phyloP scores from a whole-genome alignment of 2,888 invertebrate genomes.

The Rotaria sp. region DNA sequence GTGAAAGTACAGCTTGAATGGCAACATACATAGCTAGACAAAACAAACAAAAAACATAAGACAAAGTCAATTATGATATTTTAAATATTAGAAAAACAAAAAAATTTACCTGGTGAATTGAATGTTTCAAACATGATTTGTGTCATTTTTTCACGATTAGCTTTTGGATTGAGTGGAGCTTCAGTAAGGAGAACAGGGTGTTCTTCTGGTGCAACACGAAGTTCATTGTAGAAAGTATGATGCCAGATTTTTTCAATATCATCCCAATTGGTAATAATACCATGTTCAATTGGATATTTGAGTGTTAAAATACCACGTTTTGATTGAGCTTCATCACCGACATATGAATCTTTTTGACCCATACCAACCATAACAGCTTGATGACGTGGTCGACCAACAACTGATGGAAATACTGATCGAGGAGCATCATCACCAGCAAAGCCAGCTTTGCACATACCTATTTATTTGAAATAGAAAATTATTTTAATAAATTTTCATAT shows the following conservation, averaged over 20 bases:
- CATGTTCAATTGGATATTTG: slow-evolving; percentile 51
- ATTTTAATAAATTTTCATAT: not conserved
- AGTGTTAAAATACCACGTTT: slow-evolving; percentile 52
- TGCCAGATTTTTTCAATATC: slow-evolving; percentile 55
- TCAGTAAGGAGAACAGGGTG: slow-evolving; percentile 79
- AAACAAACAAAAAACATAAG: slow-evolving; percentile 35
- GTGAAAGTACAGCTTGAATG: slow-evolving; percentile 42
- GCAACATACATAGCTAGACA: slow-evolving; percentile 75
- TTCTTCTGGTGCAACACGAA: slow-evolving; percentile 62
- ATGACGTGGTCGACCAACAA: slow-evolving; percentile 41
- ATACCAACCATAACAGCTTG: slow-evolving; percentile 77
- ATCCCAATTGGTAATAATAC: slow-evolving; percentile 52
- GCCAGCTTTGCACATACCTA: slow-evolving; percentile 41
- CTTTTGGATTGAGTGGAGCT: slow-evolving; percentile 79
- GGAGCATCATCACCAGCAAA: slow-evolving; percentile 41
- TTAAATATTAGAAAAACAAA: not conserved
- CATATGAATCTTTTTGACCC: slow-evolving; percentile 64
- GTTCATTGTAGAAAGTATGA: slow-evolving; percentile 52
- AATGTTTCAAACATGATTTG: slow-evolving; percentile 68
- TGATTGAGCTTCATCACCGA: slow-evolving; percentile 47
- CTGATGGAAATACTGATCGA: slow-evolving; percentile 40
- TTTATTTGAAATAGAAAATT: no score
- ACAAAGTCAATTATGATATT: not conserved
- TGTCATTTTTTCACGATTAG: slow-evolving; percentile 84
- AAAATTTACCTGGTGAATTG: slow-evolving; percentile 61